Evolutionary conservation across 2,113 vertebrate species (phyloP), one percentile per base, ranked within the genome.

Genomic region (Rhynchomys soricoides): DNA sequence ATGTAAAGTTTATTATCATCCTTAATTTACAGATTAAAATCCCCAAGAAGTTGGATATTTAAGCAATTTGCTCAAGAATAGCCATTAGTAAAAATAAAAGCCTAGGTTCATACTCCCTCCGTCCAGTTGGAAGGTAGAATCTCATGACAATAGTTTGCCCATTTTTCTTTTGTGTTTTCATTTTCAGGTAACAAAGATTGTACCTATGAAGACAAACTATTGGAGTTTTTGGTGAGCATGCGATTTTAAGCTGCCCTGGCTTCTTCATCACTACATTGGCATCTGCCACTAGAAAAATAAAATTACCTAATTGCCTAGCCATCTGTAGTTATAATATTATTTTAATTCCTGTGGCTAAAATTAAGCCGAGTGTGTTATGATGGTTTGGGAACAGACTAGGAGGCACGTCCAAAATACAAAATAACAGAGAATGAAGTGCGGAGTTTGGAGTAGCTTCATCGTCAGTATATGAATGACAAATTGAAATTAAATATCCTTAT

Each of bases 241-340:
- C 91, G 83, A 68, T 79, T 68, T 94, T 43, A 21, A 64, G 21
- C 48, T 52, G 70, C 17, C 4, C 55, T 43, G 66, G 37, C 22
- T 96, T 93, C 89, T 83, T 81, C 89, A 89, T 77, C 24, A 31
- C 66, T 73, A 59, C 55, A 59, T 57, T 94, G 93, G 92, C n/a
- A 87, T 85, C 74, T 93, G 55, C 86, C 87, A 87, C 50, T 48
- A 89, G n/a, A 93, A 86, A 83, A 97, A 93, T 50, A 93, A 95
- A 89, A 97, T 97, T 89, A 94, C 73, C 45, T 96, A 94, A 96
- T 62, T 93, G 66, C 52, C 74, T 87, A 96, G 43, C 37, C 48
- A 79, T 91, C 89, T 85, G 66, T 86, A 90, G 62, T 91, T 91
- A 87, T 96, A 91, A 83, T 68, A 68, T 83, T 34, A 89, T 89